These are phyloP conservation scores for Pammene aurita DNA, from an alignment of 2,888 invertebrate genomes.

Conservation along the genomic window DNA sequence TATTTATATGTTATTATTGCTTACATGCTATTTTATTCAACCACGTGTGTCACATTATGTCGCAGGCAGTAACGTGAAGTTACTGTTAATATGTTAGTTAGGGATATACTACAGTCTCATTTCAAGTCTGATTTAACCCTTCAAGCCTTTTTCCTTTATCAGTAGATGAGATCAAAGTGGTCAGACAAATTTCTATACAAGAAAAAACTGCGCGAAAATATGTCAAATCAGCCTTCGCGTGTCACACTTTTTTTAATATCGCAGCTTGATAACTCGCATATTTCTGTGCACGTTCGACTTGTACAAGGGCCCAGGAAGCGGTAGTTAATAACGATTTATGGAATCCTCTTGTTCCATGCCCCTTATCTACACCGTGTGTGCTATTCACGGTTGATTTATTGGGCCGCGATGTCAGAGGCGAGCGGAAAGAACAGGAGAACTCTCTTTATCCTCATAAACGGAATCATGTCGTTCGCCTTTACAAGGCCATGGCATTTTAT, in stretches of 20 bases:
- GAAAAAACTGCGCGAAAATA: neutral
- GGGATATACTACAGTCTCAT: too few relatives aligned
- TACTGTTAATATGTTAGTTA: too few relatives aligned
- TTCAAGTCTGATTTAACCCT: too few relatives aligned
- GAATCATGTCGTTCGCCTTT: slow-evolving; percentile 38
- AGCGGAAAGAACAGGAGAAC: slow-evolving; percentile 58
- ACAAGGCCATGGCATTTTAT: slow-evolving; percentile 49
- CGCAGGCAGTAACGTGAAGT: too few relatives aligned
- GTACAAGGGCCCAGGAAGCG: slow-evolving; percentile 67
- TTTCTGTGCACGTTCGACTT: slow-evolving; percentile 58
- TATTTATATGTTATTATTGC: too few relatives aligned
- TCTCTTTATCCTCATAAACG: slow-evolving; percentile 52
- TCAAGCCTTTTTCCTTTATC: too few relatives aligned
- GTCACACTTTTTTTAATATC: slow-evolving; percentile 31
- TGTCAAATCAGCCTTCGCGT: slow-evolving; percentile 4
- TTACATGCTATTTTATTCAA: too few relatives aligned
- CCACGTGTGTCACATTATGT: too few relatives aligned
- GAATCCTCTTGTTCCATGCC: slow-evolving; percentile 77
- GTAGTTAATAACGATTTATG: slow-evolving; percentile 81
- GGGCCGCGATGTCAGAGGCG: slow-evolving; percentile 60
- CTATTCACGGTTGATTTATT: slow-evolving; percentile 79
- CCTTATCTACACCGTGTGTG: slow-evolving; percentile 74
- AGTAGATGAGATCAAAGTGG: too few relatives aligned
- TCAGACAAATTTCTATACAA: neutral
- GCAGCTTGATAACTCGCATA: slow-evolving; percentile 44